These are phyloP conservation scores for Patella depressa DNA, from an alignment of 2,888 invertebrate species.

Conservation along the genomic window DNA sequence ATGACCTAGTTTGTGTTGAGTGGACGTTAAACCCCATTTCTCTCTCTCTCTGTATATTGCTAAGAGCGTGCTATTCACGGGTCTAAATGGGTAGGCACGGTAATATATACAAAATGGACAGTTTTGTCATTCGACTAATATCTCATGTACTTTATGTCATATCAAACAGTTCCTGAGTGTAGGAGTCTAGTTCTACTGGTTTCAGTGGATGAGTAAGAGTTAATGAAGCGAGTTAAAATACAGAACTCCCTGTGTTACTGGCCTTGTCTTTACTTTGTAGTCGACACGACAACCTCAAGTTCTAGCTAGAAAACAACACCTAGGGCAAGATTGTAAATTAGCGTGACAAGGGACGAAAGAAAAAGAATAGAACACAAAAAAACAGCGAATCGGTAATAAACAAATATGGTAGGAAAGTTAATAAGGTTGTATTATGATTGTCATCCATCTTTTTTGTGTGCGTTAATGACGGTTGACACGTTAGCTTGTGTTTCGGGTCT, in stretches of 20 bases:
- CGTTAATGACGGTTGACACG: conserved; percentile 5
- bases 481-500: not conserved
- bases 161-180: no score
- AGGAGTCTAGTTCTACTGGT: no score
- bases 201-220: not conserved
- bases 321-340: conserved; percentile 4
- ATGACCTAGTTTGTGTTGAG: no score
- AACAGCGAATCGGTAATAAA: conserved; percentile 3
- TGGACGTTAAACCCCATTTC: no score
- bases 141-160: no score
- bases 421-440: conserved; percentile 5
- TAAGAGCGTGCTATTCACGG: no score
- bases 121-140: no score
- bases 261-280: not conserved
- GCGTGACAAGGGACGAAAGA: not conserved
- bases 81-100: no score
- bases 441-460: conserved; percentile 12
- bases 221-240: not conserved
- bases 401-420: conserved; percentile 4
- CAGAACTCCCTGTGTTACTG: not conserved
- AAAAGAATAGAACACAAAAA: not conserved
- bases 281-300: not conserved
- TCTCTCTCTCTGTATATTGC: no score
- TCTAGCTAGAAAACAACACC: not conserved
- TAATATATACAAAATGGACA: no score